A percentile compares a stretch with the other conserved stretches of the same genome.
phyloP scores from a whole-genome alignment of 2,797 vertebrate genomes.

The Poliocrania exsul region DNA sequence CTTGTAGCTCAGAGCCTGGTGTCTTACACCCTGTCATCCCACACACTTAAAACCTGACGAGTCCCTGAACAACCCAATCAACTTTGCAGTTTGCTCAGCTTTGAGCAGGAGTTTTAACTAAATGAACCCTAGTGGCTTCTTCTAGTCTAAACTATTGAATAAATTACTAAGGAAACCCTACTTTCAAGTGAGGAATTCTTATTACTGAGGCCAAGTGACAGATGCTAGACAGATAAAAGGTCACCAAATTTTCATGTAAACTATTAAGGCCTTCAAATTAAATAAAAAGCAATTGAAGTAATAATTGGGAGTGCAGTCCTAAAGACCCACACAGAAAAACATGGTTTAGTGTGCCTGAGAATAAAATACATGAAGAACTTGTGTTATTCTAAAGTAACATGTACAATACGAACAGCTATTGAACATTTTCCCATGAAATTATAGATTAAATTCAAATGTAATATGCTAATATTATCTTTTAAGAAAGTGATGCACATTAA shows the following conservation, averaged over 20 bases:
- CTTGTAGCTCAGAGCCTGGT: background rate
- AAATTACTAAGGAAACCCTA: background rate
- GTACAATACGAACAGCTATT: background rate
- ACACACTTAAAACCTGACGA: background rate
- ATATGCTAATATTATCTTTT: background rate
- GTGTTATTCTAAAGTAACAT: background rate
- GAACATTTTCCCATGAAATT: background rate
- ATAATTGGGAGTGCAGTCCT: background rate
- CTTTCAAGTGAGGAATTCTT: background rate
- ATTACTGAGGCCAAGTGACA: background rate
- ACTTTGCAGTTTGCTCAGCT: background rate
- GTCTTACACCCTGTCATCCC: background rate
- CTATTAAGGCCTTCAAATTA: background rate
- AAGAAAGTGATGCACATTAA: background rate
- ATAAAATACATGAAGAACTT: background rate
- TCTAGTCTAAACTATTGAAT: background rate
- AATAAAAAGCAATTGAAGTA: background rate
- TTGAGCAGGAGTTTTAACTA: background rate
- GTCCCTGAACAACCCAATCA: background rate
- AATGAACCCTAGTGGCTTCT: background rate
- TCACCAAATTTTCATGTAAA: background rate
- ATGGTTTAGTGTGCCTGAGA: background rate
- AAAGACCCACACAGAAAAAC: background rate
- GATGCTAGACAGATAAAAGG: background rate
- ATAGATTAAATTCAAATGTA: background rate